Conservation (phyloP, 2,888 invertebrate genomes). For the Cancer borealis region DNA sequence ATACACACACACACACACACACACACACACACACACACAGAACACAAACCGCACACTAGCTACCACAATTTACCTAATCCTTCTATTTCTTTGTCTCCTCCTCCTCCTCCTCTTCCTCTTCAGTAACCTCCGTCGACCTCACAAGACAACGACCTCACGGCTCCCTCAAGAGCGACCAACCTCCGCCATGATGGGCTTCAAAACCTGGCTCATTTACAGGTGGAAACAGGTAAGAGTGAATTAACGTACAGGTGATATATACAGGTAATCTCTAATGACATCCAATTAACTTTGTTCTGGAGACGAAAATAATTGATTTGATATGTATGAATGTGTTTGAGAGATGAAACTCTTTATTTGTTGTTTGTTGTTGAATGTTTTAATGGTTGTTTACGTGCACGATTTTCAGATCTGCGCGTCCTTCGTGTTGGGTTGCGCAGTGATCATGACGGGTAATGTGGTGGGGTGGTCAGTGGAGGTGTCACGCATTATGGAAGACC, state of each 20-base stretch:
- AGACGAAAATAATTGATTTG: too few relatives aligned
- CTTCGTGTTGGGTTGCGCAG: constrained; percentile 54
- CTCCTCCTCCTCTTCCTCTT: background rate
- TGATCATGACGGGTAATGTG: constrained; percentile 71
- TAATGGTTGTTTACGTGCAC: background rate
- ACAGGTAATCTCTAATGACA: background rate
- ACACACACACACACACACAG: background rate
- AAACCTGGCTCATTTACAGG: constrained; percentile 68
- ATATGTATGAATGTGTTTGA: too few relatives aligned
- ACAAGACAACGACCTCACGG: background rate
- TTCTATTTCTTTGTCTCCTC: background rate
- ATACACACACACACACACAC: background rate
- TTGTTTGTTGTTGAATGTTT: background rate
- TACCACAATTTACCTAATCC: background rate
- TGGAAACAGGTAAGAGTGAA: constrained; percentile 68
- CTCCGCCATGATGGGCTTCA: constrained; percentile 54
- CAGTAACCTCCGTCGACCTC: background rate
- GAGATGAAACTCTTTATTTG: too few relatives aligned
- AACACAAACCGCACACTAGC: background rate
- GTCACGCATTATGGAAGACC: constrained; percentile 68
- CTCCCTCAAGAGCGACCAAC: background rate
- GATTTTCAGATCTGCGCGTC: constrained; percentile 59
- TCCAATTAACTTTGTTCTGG: too few relatives aligned
- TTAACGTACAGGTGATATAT: background rate
- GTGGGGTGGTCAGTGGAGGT: constrained; percentile 77